Percentiles rank a stretch among this genome's conserved stretches.
Conservation (phyloP, 2,797 vertebrate species). For the Halcyon leucocephala region DNA sequence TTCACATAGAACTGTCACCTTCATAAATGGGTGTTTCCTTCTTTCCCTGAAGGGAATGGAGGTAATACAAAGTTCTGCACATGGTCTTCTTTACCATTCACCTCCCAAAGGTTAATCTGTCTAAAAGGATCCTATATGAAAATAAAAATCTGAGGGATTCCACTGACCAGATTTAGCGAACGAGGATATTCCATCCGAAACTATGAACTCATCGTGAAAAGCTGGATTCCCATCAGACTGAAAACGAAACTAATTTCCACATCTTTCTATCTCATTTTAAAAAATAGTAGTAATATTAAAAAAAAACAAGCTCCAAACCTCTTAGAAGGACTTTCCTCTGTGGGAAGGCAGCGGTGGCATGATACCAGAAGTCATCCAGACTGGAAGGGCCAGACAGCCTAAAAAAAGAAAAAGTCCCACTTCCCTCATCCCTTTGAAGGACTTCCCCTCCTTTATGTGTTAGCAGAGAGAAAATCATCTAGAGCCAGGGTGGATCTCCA, state of each 20-base stretch:
- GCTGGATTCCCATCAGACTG: not conserved
- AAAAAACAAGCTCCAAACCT: not conserved
- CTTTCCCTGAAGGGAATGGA: not conserved
- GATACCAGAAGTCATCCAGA: not conserved
- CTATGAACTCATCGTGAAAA: not conserved
- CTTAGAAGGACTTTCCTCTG: not conserved
- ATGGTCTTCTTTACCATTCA: not conserved
- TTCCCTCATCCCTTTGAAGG: not conserved
- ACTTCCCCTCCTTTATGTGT: not conserved
- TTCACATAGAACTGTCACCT: not conserved
- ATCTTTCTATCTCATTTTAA: not conserved
- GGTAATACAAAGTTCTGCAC: not conserved
- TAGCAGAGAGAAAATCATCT: not conserved
- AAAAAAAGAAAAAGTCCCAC: not conserved
- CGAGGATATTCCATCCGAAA: not conserved
- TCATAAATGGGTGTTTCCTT: not conserved
- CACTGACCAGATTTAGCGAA: not conserved
- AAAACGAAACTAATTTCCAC: not conserved
- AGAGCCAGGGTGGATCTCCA: not conserved
- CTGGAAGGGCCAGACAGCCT: not conserved
- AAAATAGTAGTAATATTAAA: not conserved
- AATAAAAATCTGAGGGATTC: not conserved
- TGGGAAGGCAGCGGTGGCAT: not conserved
- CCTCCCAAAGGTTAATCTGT: not conserved
- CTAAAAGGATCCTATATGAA: not conserved